phyloP scores from a whole-genome alignment of 2,797 vertebrate genomes.

The Denticeps clupeoides region DNA sequence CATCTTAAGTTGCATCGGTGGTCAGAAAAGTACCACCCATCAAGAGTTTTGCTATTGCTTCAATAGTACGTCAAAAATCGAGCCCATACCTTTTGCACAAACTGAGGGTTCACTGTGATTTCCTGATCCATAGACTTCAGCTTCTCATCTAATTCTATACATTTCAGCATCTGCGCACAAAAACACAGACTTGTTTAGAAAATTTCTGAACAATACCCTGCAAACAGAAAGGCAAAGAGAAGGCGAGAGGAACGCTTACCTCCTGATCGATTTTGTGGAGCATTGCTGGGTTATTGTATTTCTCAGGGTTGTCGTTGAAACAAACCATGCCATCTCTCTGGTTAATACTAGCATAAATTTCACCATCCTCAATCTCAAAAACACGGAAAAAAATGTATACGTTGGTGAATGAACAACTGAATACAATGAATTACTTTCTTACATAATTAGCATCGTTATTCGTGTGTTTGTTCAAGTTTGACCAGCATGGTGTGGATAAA shows the following conservation, averaged over 20 bases:
- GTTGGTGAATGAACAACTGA: too few relatives aligned
- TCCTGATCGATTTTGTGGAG: constrained; percentile 99
- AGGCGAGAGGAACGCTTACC: constrained; percentile 47
- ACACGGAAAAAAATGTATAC: neutral
- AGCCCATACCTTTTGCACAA: constrained; percentile 89
- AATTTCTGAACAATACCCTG: neutral
- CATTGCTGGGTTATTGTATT: constrained; percentile 99
- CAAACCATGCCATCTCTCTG: constrained; percentile 99
- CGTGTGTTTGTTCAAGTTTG: too few relatives aligned
- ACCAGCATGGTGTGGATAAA: too few relatives aligned
- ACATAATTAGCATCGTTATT: too few relatives aligned
- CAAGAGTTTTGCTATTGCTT: too few relatives aligned
- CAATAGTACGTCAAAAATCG: too few relatives aligned
- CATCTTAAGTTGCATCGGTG: too few relatives aligned
- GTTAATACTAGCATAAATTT: constrained; percentile 99
- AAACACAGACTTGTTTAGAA: neutral
- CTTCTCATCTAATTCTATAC: constrained; percentile 97
- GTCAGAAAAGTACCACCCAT: too few relatives aligned
- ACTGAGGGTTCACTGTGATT: constrained; percentile 98
- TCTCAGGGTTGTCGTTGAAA: constrained; percentile 98
- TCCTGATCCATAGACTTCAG: constrained; percentile 99
- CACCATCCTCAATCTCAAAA: constrained; percentile 91
- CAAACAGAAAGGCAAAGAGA: neutral
- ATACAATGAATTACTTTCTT: too few relatives aligned
- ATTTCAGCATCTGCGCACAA: constrained; percentile 84